A percentile compares a stretch with the other conserved stretches of the same genome.
These are phyloP conservation scores for Zaprionus ghesquierei DNA, from an alignment of 1,140 invertebrate genomes.

Conservation along the genomic window DNA sequence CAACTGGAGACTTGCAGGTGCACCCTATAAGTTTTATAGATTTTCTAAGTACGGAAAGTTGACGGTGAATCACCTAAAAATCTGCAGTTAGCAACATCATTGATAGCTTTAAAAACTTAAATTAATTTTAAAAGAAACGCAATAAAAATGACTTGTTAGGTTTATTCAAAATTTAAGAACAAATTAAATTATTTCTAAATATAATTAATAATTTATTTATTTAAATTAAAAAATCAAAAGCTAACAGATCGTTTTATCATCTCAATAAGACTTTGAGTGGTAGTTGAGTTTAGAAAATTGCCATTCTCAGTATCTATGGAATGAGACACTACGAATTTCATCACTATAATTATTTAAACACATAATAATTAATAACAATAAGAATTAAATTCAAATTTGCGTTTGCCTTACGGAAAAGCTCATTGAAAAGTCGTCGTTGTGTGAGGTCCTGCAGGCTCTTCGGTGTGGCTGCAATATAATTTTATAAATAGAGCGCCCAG, in stretches of 20 bases:
- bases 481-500: slow-evolving; percentile 30
- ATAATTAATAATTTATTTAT: too few species aligned
- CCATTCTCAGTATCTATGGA: neutral
- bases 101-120: neutral
- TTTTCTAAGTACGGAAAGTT: neutral
- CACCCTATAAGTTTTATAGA: neutral
- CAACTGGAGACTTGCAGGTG: neutral
- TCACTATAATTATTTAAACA: neutral
- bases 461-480: slow-evolving; percentile 14
- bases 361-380: neutral
- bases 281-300: slow-evolving; percentile 2
- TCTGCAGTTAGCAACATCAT: neutral
- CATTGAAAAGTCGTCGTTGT: slow-evolving; percentile 53
- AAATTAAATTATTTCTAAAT: too few species aligned
- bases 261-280: neutral
- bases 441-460: neutral
- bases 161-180: neutral
- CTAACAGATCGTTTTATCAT: neutral
- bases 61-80: neutral
- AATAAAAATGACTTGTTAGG: too few species aligned
- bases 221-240: neutral
- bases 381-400: neutral
- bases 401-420: slow-evolving; percentile 17
- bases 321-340: neutral
- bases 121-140: too few species aligned